Percentiles rank a stretch among this genome's conserved stretches.
Conservation (phyloP, 1,140 invertebrate genomes). For the Scylla paramamosain region DNA sequence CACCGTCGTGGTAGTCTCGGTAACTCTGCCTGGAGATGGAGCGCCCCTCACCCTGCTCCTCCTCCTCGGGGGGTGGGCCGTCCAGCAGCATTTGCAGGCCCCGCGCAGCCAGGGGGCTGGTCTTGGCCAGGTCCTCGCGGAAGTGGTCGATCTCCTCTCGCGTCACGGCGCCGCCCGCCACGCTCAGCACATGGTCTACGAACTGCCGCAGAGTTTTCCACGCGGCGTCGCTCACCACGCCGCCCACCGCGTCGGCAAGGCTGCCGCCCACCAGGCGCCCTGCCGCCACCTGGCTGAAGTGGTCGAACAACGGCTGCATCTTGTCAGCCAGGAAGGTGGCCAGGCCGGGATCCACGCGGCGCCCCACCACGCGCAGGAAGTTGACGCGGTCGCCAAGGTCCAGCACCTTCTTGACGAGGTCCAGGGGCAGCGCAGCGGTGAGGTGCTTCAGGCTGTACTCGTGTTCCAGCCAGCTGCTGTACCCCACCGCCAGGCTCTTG, state of each 20-base stretch:
- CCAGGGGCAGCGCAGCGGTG: constrained; percentile 47
- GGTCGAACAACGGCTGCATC: constrained; percentile 44
- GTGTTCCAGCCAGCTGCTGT: constrained; percentile 59
- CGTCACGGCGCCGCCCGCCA: constrained; percentile 45
- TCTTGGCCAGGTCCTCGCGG: constrained; percentile 45
- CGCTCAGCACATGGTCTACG: constrained; percentile 60
- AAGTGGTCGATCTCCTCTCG: constrained; percentile 49
- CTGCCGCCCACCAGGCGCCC: constrained; percentile 30
- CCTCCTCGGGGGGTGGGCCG: not conserved
- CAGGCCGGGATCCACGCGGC: constrained; percentile 58
- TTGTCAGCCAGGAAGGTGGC: constrained; percentile 46
- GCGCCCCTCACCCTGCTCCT: not conserved
- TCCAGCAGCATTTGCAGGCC: constrained; percentile 56
- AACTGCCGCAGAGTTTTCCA: constrained; percentile 68
- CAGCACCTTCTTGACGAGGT: constrained; percentile 60
- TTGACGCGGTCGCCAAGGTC: constrained; percentile 60
- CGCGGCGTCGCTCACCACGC: constrained; percentile 43
- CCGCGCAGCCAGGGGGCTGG: constrained; percentile 61
- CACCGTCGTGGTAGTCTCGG: constrained; percentile 7
- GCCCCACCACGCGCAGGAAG: constrained; percentile 57
- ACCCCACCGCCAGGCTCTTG: constrained; percentile 56
- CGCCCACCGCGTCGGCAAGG: not conserved
- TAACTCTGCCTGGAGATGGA: constrained; percentile 25
- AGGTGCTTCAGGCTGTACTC: constrained; percentile 52
- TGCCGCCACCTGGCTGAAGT: constrained; percentile 37